Percentiles rank a stretch among this genome's conserved stretches.
phyloP scores from a whole-genome alignment of 2,797 vertebrate species.

The Phyllotis vaccarum region DNA sequence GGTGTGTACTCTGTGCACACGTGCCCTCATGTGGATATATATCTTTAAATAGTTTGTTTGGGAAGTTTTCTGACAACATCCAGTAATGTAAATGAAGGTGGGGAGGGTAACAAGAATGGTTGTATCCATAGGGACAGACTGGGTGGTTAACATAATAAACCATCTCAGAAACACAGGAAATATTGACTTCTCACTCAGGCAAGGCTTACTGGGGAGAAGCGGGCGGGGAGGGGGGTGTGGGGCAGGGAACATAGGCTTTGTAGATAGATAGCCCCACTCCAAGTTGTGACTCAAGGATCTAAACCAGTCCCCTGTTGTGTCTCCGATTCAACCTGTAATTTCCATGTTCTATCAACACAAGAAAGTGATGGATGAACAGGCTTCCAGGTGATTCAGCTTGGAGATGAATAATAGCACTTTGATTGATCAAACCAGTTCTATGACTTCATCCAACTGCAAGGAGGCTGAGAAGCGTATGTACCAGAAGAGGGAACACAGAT shows the following conservation, averaged over 20 bases:
- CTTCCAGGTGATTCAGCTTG: not conserved
- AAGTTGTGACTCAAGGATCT: not conserved
- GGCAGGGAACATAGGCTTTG: not conserved
- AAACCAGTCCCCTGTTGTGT: not conserved
- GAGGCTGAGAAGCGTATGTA: not conserved
- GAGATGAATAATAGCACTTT: not conserved
- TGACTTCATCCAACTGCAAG: not conserved
- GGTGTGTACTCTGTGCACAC: not conserved
- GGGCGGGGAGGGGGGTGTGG: too few relatives aligned
- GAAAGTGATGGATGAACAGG: not conserved
- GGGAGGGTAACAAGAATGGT: not conserved
- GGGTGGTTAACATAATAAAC: not conserved
- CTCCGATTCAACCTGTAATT: conserved; percentile 44
- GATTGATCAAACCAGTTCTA: not conserved
- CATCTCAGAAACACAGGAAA: not conserved
- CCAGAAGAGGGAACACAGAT: not conserved
- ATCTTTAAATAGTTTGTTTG: conserved; percentile 10
- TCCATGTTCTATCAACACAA: conserved; percentile 27
- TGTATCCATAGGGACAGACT: not conserved
- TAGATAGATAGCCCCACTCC: not conserved
- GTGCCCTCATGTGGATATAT: not conserved
- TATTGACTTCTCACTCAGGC: not conserved
- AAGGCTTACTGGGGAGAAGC: not conserved
- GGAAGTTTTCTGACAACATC: conserved; percentile 10
- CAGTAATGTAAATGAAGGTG: not conserved